Percentiles rank a stretch among this genome's conserved stretches.
Evolutionary conservation across 2,888 invertebrate species (phyloP).

Genomic region (Anticlea derivata): DNA sequence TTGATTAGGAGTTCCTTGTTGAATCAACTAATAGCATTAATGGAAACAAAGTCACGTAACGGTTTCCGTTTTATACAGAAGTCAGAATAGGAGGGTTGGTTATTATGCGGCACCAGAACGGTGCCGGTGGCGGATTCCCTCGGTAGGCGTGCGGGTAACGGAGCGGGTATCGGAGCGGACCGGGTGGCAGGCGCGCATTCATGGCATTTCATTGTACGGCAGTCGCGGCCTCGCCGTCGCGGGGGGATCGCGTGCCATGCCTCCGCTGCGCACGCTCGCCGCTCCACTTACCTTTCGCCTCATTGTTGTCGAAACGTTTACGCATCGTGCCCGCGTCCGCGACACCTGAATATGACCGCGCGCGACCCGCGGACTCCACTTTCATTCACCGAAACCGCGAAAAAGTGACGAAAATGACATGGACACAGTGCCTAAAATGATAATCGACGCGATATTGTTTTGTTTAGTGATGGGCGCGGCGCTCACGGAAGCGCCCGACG

Average conservation of each 20-base stretch:
- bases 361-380: conserved; percentile 54
- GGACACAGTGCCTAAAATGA: conserved; percentile 81
- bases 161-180: conserved; percentile 21
- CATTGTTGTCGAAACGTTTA: conserved; percentile 61
- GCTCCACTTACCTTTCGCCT: conserved; percentile 62
- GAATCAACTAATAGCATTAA: conserved; percentile 58
- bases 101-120: conserved; percentile 75
- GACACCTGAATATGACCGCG: conserved; percentile 69
- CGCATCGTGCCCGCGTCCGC: conserved; percentile 55
- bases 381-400: conserved; percentile 62
- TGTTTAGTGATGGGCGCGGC: conserved; percentile 82
- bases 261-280: conserved; percentile 47
- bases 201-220: conserved; percentile 77
- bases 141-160: conserved; percentile 35
- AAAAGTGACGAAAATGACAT: conserved; percentile 78
- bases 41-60: conserved; percentile 71
- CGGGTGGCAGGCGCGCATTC: conserved; percentile 62
- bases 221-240: conserved; percentile 76
- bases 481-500: conserved; percentile 78
- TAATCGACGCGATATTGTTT: conserved; percentile 79
- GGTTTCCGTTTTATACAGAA: conserved; percentile 74
- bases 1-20: conserved; percentile 34
- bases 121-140: conserved; percentile 61
- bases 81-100: conserved; percentile 71
- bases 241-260: conserved; percentile 68